These are phyloP conservation scores for Neostethus bicornis DNA, from an alignment of 2,797 vertebrate genomes.

Conservation along the genomic window DNA sequence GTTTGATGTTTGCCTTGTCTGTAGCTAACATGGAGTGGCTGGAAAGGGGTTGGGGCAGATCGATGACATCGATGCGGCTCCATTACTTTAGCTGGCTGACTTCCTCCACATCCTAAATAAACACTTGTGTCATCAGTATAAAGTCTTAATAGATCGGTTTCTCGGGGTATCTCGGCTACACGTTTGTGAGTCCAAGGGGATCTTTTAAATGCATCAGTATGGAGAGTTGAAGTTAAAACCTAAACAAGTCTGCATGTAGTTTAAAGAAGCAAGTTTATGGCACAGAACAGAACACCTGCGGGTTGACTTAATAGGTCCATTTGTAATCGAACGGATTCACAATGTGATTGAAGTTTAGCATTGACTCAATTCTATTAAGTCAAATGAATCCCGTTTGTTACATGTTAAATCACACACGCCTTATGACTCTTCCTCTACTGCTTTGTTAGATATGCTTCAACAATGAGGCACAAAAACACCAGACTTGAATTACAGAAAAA, in stretches of 20 bases:
- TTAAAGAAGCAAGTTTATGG: not conserved
- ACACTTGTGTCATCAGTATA: slow-evolving; percentile 26
- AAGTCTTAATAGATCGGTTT: slow-evolving; percentile 36
- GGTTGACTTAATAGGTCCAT: not conserved
- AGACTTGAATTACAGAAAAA: not conserved
- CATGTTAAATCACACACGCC: not conserved
- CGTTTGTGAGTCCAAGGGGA: not conserved
- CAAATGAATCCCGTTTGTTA: not conserved
- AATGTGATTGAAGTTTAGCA: not conserved
- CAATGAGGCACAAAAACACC: not conserved
- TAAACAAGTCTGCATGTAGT: slow-evolving; percentile 1
- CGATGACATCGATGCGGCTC: slow-evolving; percentile 55
- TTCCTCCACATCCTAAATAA: slow-evolving; percentile 39
- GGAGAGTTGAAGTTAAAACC: not conserved
- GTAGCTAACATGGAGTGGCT: slow-evolving; percentile 37
- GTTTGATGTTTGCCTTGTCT: slow-evolving; percentile 43
- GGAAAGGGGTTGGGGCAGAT: slow-evolving; percentile 42
- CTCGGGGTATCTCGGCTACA: slow-evolving; percentile 12
- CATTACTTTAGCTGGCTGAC: slow-evolving; percentile 51
- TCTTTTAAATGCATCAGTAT: slow-evolving; percentile 3
- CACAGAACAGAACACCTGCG: too few species aligned
- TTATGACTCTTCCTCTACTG: not conserved
- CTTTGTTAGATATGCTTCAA: not conserved
- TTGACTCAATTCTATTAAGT: too few species aligned
- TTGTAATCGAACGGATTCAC: slow-evolving; percentile 8